Evolutionary conservation across 2,797 vertebrate genomes (phyloP).

Genomic region (Pangasius djambal): DNA sequence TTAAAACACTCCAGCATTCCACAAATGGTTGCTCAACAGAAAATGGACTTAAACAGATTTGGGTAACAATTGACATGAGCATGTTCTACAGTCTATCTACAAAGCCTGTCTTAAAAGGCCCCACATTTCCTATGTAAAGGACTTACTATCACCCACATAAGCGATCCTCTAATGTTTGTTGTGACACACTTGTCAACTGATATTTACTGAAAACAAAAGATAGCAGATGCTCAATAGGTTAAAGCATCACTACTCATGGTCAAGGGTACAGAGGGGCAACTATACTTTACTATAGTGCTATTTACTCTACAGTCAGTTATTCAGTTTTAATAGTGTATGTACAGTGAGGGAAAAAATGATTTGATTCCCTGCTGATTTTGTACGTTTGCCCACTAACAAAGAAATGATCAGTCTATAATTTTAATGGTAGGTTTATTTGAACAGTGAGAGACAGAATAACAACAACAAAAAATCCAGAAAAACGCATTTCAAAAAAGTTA

Average conservation of each 20-base stretch:
- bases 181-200: slow-evolving; percentile 43
- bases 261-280: background rate
- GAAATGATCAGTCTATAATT: too few species aligned
- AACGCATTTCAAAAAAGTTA: too few species aligned
- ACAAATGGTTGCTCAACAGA: slow-evolving; percentile 55
- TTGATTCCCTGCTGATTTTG: too few species aligned
- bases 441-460: too few species aligned
- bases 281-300: background rate
- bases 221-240: slow-evolving; percentile 24
- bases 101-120: slow-evolving; percentile 55
- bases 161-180: slow-evolving; percentile 44
- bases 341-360: too few species aligned
- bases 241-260: slow-evolving; percentile 23
- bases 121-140: slow-evolving; percentile 44
- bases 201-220: slow-evolving; percentile 47
- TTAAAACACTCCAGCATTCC: slow-evolving; percentile 51
- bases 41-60: slow-evolving; percentile 61
- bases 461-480: too few species aligned
- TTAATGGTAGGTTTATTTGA: too few species aligned
- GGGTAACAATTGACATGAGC: slow-evolving; percentile 52
- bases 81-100: slow-evolving; percentile 49
- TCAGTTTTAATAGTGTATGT: background rate
- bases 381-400: too few species aligned
- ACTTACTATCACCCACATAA: slow-evolving; percentile 44
- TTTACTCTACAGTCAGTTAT: background rate